These are phyloP conservation scores for Papilio protenor DNA, from an alignment of 2,888 invertebrate species.

Conservation along the genomic window DNA sequence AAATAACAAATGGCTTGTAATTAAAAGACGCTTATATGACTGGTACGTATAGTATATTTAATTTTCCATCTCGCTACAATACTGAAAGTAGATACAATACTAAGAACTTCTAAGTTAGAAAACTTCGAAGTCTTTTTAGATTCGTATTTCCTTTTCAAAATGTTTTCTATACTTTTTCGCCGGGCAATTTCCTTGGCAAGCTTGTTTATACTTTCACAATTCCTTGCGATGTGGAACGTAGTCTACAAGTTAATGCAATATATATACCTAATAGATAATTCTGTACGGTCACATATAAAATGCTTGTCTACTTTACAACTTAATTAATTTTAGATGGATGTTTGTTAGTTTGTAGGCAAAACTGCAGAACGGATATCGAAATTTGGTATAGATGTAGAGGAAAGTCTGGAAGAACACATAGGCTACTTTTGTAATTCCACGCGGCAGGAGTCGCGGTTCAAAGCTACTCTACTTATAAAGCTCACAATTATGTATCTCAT, in stretches of 20 bases:
- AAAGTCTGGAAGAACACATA: too few relatives aligned
- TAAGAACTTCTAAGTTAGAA: constrained; percentile 47
- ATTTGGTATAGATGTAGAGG: too few relatives aligned
- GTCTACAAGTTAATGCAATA: not conserved
- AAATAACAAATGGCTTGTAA: too few relatives aligned
- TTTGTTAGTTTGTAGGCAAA: too few relatives aligned
- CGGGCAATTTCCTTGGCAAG: constrained; percentile 66
- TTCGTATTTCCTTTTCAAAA: constrained; percentile 64
- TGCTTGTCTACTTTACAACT: not conserved
- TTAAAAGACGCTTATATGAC: not conserved
- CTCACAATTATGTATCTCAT: too few relatives aligned
- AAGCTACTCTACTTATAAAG: too few relatives aligned
- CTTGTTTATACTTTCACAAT: constrained; percentile 62
- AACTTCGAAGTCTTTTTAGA: constrained; percentile 51
- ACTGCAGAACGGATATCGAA: too few relatives aligned
- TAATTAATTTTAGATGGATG: not conserved
- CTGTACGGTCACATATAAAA: constrained; percentile 13
- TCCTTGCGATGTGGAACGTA: constrained; percentile 48
- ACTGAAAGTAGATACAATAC: constrained; percentile 36
- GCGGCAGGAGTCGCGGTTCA: too few relatives aligned
- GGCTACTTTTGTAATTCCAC: not conserved
- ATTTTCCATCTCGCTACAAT: not conserved
- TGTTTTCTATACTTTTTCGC: constrained; percentile 58
- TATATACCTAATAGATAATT: not conserved
- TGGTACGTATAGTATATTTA: not conserved